Conservation (phyloP, 1,140 invertebrate species). For the Papilio helenus region DNA sequence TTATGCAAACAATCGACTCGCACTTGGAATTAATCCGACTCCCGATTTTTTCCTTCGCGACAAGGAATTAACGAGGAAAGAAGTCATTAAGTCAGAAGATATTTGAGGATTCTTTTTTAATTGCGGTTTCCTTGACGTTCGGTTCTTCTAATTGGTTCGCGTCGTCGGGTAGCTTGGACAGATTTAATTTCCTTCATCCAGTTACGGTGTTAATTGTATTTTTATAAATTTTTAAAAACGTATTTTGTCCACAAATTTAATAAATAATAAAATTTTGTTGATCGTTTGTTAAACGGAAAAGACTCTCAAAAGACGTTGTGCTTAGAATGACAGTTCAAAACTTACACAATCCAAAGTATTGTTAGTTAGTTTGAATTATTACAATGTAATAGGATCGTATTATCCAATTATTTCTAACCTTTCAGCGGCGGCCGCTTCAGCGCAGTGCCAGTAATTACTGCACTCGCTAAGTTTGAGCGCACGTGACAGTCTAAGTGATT, state of each 20-base stretch:
- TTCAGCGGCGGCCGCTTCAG: constrained; percentile 65
- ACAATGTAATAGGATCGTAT: constrained; percentile 40
- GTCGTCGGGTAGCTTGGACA: constrained; percentile 68
- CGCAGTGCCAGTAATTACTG: constrained; percentile 63
- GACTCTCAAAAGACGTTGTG: not conserved
- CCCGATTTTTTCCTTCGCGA: constrained; percentile 78
- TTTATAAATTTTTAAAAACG: not conserved
- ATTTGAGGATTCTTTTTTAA: constrained; percentile 80
- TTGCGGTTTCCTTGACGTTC: constrained; percentile 78
- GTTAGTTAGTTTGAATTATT: constrained; percentile 18
- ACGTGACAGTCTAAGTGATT: constrained; percentile 78
- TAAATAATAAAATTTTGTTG: not conserved
- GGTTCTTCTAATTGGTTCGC: constrained; percentile 78
- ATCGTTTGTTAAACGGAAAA: not conserved
- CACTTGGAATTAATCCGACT: constrained; percentile 82
- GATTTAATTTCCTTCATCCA: constrained; percentile 63
- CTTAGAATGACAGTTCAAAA: not conserved
- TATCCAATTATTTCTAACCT: constrained; percentile 74
- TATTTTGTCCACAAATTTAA: not conserved
- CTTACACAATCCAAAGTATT: constrained; percentile 13
- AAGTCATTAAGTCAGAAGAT: constrained; percentile 82
- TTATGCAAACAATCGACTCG: constrained; percentile 82
- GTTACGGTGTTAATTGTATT: constrained; percentile 45
- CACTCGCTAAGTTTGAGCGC: constrained; percentile 64
- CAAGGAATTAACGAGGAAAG: constrained; percentile 83